These are phyloP conservation scores for Chionoecetes opilio DNA, from an alignment of 1,140 invertebrate species.

Conservation along the genomic window DNA sequence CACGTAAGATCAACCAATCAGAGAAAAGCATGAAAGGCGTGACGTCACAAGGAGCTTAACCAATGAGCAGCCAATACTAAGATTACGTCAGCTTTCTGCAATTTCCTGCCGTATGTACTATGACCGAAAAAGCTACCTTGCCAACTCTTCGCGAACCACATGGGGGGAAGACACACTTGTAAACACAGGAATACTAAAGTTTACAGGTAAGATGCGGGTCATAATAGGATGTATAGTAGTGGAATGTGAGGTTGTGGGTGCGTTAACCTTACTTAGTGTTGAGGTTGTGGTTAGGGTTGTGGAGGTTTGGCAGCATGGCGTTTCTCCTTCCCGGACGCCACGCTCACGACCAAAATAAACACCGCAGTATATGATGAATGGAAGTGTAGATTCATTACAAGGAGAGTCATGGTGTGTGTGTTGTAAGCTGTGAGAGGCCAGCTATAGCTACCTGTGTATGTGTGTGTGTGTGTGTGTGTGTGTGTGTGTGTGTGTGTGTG, in stretches of 20 bases:
- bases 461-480: no score
- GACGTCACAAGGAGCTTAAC: conserved; percentile 17
- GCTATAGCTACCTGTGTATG: not conserved
- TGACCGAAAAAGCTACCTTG: not conserved
- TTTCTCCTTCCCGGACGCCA: not conserved
- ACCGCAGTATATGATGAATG: conserved; percentile 48
- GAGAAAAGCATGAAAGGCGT: not conserved
- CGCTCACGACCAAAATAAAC: conserved; percentile 47
- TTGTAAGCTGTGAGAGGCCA: not conserved
- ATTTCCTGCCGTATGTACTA: conserved; percentile 54
- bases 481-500: no score
- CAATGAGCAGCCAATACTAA: conserved; percentile 11
- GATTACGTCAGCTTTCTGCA: conserved; percentile 51
- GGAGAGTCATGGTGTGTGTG: not conserved
- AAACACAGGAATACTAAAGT: not conserved
- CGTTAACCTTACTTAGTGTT: not conserved
- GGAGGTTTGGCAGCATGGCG: conserved; percentile 45
- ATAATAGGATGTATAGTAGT: not conserved
- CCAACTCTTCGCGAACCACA: not conserved
- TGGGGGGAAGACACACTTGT: not conserved
- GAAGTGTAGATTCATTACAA: conserved; percentile 32
- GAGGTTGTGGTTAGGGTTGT: not conserved
- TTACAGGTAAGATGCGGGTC: not conserved
- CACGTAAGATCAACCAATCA: not conserved
- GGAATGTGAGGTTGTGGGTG: not conserved